phyloP scores from a whole-genome alignment of 2,888 invertebrate species.

The Formica aserva region DNA sequence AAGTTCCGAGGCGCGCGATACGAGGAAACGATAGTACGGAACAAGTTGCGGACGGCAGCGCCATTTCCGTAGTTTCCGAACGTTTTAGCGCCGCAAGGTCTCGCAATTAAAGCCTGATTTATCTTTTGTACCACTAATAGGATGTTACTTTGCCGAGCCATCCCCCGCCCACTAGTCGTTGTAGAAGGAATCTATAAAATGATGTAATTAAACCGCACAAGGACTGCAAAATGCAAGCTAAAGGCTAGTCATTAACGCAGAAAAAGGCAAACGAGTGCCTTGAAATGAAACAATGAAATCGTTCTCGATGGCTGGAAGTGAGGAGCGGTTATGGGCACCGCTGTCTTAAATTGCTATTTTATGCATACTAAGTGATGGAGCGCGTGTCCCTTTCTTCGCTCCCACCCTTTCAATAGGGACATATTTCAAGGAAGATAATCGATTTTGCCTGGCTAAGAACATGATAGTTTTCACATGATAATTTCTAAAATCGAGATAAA shows the following conservation, averaged over 20 bases:
- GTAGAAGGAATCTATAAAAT: conserved; percentile 76
- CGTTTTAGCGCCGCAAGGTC: conserved; percentile 43
- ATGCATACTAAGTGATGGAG: conserved; percentile 9
- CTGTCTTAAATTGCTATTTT: conserved; percentile 56
- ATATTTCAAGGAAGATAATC: conserved; percentile 22
- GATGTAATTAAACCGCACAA: conserved; percentile 78
- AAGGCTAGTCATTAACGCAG: conserved; percentile 79
- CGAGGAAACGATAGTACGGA: conserved; percentile 10
- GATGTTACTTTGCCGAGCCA: conserved; percentile 74
- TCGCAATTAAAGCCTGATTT: conserved; percentile 73
- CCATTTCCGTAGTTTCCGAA: conserved; percentile 50
- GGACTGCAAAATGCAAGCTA: conserved; percentile 63
- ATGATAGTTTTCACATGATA: not conserved
- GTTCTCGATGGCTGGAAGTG: conserved; percentile 62
- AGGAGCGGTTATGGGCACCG: conserved; percentile 64
- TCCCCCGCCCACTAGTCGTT: conserved; percentile 69
- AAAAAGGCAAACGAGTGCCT: conserved; percentile 75
- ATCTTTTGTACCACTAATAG: conserved; percentile 81
- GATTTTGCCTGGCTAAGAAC: not conserved
- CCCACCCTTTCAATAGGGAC: not conserved
- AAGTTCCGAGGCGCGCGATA: conserved; percentile 23
- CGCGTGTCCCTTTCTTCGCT: not conserved
- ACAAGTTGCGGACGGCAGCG: conserved; percentile 45
- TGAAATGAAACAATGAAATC: conserved; percentile 78
- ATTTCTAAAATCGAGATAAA: not conserved